Evolutionary conservation across 2,888 invertebrate species (phyloP).

Genomic region (Ormyrus thymus): DNA sequence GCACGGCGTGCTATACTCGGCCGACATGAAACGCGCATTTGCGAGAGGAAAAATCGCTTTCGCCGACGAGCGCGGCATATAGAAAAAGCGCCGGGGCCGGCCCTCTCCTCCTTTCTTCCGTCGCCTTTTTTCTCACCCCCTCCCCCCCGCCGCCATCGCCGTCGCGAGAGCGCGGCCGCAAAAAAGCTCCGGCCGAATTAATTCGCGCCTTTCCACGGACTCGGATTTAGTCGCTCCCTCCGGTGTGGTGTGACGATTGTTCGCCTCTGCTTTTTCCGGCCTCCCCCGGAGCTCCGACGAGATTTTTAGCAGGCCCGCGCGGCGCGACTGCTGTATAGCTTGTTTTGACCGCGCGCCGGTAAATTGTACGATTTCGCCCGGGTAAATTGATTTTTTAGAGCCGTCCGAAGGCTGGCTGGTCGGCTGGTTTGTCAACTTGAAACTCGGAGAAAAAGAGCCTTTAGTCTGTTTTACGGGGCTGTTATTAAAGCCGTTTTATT

Average conservation of each 20-base stretch:
- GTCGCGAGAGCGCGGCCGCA: not conserved
- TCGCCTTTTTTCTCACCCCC: too few species aligned
- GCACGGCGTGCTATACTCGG: not conserved
- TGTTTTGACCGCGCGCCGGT: not conserved
- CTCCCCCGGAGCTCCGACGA: not conserved
- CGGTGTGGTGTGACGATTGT: not conserved
- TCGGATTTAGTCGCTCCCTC: not conserved
- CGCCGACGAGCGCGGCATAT: not conserved
- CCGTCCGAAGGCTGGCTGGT: too few species aligned
- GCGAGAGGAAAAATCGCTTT: slow-evolving; percentile 29
- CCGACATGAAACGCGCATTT: slow-evolving; percentile 39
- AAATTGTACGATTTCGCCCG: too few species aligned
- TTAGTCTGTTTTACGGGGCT: too few species aligned
- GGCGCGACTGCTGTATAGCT: not conserved
- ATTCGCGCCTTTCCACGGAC: slow-evolving; percentile 11
- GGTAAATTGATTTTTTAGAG: too few species aligned
- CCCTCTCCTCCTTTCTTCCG: not conserved
- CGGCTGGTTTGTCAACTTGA: too few species aligned
- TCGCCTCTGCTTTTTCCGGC: not conserved
- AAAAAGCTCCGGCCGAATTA: slow-evolving; percentile 28
- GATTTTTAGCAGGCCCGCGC: not conserved
- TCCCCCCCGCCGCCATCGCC: not conserved
- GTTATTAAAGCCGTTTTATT: too few species aligned
- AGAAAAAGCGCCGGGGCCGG: not conserved
- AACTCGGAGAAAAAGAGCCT: too few species aligned